Conservation (phyloP, 1,140 invertebrate species). For the Atta texana region DNA sequence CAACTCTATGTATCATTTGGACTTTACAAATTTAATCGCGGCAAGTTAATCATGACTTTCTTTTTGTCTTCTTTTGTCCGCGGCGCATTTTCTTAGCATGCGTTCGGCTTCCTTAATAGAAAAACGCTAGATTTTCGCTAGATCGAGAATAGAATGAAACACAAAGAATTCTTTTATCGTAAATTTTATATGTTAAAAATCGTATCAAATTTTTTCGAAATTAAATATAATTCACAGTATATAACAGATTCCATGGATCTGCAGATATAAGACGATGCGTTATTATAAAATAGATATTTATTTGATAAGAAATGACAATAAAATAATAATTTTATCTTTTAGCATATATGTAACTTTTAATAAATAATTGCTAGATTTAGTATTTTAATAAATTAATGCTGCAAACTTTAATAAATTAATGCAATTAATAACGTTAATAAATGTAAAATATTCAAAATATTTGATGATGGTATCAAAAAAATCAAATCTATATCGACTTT, state of each 20-base stretch:
- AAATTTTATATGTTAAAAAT: not conserved
- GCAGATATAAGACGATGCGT: not conserved
- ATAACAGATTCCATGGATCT: not conserved
- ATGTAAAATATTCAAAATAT: not conserved
- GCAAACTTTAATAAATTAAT: not conserved
- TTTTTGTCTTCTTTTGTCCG: not conserved
- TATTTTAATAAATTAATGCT: not conserved
- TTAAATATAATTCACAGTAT: not conserved
- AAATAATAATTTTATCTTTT: not conserved
- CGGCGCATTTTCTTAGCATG: not conserved
- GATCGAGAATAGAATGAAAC: not conserved
- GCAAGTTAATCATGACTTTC: not conserved
- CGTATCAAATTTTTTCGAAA: not conserved
- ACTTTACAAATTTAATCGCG: not conserved
- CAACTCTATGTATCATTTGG: not conserved
- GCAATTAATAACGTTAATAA: too few species aligned
- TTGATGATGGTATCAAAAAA: not conserved
- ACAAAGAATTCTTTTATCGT: not conserved
- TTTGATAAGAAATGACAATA: slow-evolving; percentile 6
- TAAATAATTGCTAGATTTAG: not conserved
- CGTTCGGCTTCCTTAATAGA: not conserved
- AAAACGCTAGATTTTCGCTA: not conserved
- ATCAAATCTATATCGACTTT: not conserved
- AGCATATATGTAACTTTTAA: not conserved
- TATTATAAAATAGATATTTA: not conserved